A percentile compares a stretch with the other conserved stretches of the same genome.
Evolutionary conservation across 1,140 invertebrate genomes (phyloP).

Genomic region (Sitophilus oryzae): DNA sequence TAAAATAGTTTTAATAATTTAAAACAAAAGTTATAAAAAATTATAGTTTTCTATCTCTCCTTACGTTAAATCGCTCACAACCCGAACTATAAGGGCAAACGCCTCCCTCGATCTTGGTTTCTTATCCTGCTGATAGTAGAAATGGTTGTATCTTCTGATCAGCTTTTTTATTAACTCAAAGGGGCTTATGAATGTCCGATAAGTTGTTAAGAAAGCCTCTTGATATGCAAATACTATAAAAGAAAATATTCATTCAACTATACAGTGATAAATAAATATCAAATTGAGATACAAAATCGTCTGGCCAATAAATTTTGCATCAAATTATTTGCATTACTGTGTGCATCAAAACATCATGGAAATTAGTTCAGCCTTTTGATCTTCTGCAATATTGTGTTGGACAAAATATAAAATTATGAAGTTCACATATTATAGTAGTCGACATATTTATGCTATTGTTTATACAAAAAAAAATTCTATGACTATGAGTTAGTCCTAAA

Average conservation of each 20-base stretch:
- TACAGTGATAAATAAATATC: neutral
- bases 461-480: no score
- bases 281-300: no score
- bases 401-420: no score
- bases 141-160: constrained; percentile 78
- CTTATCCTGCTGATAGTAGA: constrained; percentile 66
- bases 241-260: neutral
- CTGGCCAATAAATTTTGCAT: no score
- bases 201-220: constrained; percentile 95
- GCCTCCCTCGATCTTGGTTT: constrained; percentile 78
- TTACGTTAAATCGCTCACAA: constrained; percentile 91
- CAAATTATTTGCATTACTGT: no score
- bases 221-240: constrained; percentile 82
- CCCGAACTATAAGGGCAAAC: constrained; percentile 82
- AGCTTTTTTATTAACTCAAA: constrained; percentile 81
- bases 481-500: no score
- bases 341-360: no score
- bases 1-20: constrained; percentile 43
- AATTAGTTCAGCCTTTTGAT: no score
- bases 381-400: no score
- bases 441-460: no score
- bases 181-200: constrained; percentile 91
- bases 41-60: constrained; percentile 41
- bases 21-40: neutral
- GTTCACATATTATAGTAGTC: no score